Evolutionary conservation across 2,797 vertebrate species (phyloP).

Genomic region (Cynopterus sphinx): DNA sequence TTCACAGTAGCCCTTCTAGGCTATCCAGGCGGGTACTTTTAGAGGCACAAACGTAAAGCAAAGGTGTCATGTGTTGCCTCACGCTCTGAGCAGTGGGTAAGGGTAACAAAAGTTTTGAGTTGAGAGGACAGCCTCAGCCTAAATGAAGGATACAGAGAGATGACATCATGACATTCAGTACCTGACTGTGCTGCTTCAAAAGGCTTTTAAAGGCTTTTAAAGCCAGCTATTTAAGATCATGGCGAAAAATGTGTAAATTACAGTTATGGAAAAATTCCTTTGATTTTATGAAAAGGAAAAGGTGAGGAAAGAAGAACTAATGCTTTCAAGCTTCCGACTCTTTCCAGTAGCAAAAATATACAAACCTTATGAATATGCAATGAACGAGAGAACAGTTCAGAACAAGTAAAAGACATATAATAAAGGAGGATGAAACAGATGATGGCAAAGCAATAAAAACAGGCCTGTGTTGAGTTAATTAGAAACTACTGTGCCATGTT

Average conservation of each 20-base stretch:
- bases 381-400: background rate
- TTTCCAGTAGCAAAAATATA: background rate
- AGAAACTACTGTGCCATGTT: background rate
- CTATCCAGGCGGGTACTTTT: background rate
- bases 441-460: background rate
- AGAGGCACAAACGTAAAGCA: background rate
- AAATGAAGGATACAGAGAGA: background rate
- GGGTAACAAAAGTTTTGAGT: background rate
- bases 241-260: constrained; percentile 60
- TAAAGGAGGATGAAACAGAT: background rate
- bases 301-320: background rate
- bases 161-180: background rate
- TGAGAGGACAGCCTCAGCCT: background rate
- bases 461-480: background rate
- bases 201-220: constrained; percentile 62
- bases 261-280: constrained; percentile 15
- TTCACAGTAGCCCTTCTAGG: background rate
- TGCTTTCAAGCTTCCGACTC: background rate
- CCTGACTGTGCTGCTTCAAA: constrained; percentile 40
- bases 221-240: background rate
- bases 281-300: constrained; percentile 48
- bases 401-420: background rate
- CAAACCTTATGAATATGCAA: constrained; percentile 32
- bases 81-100: background rate
- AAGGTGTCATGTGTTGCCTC: background rate